phyloP scores from a whole-genome alignment of 2,113 vertebrate species.

The Semicossyphus pulcher region DNA sequence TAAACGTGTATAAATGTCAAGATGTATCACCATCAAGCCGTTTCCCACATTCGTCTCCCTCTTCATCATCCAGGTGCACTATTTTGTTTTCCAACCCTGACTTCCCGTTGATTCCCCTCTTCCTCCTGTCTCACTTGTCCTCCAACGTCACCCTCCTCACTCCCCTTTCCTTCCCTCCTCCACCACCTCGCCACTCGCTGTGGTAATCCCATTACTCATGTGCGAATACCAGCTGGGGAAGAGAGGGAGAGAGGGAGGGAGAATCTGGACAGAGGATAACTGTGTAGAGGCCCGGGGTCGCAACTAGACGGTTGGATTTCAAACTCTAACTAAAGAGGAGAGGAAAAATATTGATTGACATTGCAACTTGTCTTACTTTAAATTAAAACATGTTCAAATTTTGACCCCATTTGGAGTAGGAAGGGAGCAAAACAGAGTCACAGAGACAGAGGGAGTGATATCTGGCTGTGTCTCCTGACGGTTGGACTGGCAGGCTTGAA shows the following conservation, averaged over 20 bases:
- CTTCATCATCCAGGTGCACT: constrained; percentile 38
- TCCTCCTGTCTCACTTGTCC: constrained; percentile 69
- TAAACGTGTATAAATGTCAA: constrained; percentile 6
- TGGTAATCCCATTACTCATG: constrained; percentile 87
- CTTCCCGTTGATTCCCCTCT: constrained; percentile 50
- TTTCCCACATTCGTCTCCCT: constrained; percentile 6
- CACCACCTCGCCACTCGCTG: constrained; percentile 72
- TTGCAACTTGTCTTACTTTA: constrained; percentile 50
- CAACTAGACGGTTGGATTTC: constrained; percentile 42
- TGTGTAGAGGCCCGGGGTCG: constrained; percentile 57
- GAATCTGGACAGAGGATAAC: constrained; percentile 71
- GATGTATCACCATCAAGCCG: background rate
- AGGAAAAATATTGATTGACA: constrained; percentile 10
- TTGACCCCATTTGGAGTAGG: constrained; percentile 7
- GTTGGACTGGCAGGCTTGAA: constrained; percentile 84
- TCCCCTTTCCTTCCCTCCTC: constrained; percentile 40
- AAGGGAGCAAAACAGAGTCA: constrained; percentile 26
- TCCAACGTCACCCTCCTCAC: constrained; percentile 49
- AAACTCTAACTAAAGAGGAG: background rate
- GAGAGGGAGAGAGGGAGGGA: constrained; percentile 47
- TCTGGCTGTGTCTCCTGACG: constrained; percentile 80
- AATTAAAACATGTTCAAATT: constrained; percentile 16
- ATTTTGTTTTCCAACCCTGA: constrained; percentile 54
- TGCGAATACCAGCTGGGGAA: constrained; percentile 85
- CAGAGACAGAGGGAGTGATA: constrained; percentile 58